phyloP scores from a whole-genome alignment of 2,113 vertebrate species.

The Rhea pennata region DNA sequence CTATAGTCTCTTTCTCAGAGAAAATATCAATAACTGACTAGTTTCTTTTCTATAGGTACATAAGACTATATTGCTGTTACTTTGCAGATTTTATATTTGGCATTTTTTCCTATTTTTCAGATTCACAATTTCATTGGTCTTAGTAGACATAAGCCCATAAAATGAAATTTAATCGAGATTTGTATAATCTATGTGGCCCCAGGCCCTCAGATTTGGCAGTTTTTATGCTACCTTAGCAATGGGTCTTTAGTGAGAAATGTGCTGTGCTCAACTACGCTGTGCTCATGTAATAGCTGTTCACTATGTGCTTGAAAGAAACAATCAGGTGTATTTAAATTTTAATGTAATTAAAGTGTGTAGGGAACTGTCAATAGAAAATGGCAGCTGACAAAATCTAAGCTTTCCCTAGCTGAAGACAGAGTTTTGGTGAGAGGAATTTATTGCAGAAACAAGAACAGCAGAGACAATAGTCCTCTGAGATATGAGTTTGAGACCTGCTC shows the following conservation, averaged over 20 bases:
- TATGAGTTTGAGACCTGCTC: neutral
- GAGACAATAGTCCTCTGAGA: neutral
- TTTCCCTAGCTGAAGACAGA: neutral
- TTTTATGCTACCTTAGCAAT: neutral
- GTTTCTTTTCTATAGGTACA: neutral
- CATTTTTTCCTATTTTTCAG: conserved; percentile 4
- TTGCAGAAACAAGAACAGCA: neutral
- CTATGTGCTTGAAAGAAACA: neutral
- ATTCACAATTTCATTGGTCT: neutral
- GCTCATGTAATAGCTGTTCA: neutral
- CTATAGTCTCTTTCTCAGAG: conserved; percentile 5
- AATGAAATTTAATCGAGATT: neutral
- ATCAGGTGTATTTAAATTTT: neutral
- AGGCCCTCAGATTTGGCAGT: neutral
- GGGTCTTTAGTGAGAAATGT: neutral
- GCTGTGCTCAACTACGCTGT: neutral
- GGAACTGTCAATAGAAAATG: neutral
- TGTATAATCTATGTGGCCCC: neutral
- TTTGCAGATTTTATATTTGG: neutral
- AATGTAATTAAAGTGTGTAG: neutral
- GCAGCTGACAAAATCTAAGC: neutral
- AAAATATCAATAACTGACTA: conserved; percentile 28
- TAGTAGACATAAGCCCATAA: neutral
- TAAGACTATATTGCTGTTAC: neutral
- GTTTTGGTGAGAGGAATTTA: neutral